Conservation (phyloP, 2,888 invertebrate species). For the Patella depressa region DNA sequence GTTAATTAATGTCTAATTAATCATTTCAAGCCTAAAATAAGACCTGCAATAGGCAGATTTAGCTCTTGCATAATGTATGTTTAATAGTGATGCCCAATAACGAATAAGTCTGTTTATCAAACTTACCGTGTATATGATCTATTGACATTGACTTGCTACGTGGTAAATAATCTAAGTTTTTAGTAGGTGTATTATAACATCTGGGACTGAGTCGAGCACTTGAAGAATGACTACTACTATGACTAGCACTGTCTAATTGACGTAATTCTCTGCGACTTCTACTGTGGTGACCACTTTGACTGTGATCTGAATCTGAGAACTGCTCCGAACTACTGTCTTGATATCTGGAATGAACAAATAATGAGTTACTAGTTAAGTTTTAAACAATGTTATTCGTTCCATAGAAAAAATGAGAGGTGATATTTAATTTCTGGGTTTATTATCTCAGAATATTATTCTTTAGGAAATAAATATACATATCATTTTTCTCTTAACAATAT, state of each 20-base stretch:
- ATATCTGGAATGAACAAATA: slow-evolving; percentile 26
- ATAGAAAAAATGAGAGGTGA: background rate
- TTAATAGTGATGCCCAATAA: no score
- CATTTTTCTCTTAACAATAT: no score
- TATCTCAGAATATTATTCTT: no score
- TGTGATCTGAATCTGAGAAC: slow-evolving; percentile 59
- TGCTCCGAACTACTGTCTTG: slow-evolving; percentile 60
- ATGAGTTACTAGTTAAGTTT: background rate
- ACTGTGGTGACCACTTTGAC: slow-evolving; percentile 28
- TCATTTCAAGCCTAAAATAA: no score
- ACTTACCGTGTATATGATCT: background rate
- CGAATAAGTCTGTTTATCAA: no score
- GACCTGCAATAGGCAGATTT: no score
- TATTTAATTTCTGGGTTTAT: no score
- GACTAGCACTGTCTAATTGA: slow-evolving; percentile 59
- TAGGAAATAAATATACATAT: no score
- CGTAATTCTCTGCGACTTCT: slow-evolving; percentile 40
- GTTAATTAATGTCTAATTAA: no score
- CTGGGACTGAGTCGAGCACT: slow-evolving; percentile 50
- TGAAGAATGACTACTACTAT: slow-evolving; percentile 56
- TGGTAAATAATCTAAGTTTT: background rate
- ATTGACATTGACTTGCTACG: background rate
- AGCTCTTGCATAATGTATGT: no score
- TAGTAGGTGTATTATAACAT: slow-evolving; percentile 7
- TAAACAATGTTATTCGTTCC: background rate